Percentiles rank a stretch among this genome's conserved stretches.
These are phyloP conservation scores for Nesogale talazaci DNA, from an alignment of 2,113 vertebrate genomes.

Conservation along the genomic window DNA sequence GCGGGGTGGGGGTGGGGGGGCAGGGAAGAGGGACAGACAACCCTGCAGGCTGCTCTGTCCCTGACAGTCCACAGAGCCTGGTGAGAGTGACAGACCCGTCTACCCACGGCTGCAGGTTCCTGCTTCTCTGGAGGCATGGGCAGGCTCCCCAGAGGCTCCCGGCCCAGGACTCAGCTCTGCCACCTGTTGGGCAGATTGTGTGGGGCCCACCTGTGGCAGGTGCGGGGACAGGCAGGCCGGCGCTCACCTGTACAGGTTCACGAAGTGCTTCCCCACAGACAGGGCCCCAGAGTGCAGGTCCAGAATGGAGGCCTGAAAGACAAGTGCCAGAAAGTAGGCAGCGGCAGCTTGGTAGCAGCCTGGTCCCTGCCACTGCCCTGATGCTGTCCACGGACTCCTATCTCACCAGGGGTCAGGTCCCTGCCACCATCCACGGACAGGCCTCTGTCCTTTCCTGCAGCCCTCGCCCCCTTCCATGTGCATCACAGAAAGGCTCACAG, in stretches of 20 bases:
- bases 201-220: not conserved
- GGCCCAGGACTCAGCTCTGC: not conserved
- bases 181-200: not conserved
- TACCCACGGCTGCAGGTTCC: not conserved
- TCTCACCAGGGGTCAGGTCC: not conserved
- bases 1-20: too few relatives aligned
- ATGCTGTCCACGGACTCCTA: not conserved
- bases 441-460: not conserved
- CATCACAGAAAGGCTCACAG: not conserved
- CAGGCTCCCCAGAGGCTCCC: not conserved
- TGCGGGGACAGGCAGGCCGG: not conserved
- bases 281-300: slow-evolving; percentile 97
- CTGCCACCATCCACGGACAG: not conserved
- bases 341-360: fast-evolving
- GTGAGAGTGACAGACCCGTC: not conserved
- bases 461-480: not conserved
- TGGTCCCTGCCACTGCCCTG: not conserved
- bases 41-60: not conserved
- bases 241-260: slow-evolving; percentile 96
- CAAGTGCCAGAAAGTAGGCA: not conserved
- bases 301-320: slow-evolving; percentile 94
- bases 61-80: not conserved
- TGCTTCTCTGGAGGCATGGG: too few relatives aligned
- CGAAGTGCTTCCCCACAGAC: slow-evolving; percentile 96
- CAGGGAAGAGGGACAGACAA: too few relatives aligned